phyloP scores from a whole-genome alignment of 2,797 vertebrate genomes.

The Corythornis leucogaster region DNA sequence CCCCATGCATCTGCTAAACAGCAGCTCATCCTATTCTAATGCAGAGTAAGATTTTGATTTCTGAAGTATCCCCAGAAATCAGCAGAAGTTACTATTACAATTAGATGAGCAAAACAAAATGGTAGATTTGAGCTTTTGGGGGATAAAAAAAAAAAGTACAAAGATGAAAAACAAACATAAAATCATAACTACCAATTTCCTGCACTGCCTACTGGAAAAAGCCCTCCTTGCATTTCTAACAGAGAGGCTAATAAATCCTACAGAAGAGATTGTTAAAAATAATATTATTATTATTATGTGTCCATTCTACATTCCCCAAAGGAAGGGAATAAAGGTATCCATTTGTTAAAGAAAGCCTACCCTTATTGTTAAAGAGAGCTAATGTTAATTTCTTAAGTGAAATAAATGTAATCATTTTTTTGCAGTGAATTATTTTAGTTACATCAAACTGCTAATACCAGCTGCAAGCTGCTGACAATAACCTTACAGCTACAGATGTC shows the following conservation, averaged over 20 bases:
- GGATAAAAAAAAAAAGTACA: background rate
- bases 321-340: background rate
- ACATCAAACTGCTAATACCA: background rate
- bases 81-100: background rate
- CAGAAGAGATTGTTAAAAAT: background rate
- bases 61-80: background rate
- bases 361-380: background rate
- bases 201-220: background rate
- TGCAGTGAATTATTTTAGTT: background rate
- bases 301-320: background rate
- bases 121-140: background rate
- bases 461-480: background rate
- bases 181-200: background rate
- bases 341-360: background rate
- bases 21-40: background rate
- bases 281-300: background rate
- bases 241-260: background rate
- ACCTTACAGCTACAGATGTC: background rate
- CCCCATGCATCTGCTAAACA: background rate
- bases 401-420: background rate
- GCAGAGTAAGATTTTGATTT: background rate
- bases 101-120: background rate
- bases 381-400: background rate
- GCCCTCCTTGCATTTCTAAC: background rate
- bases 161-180: background rate